phyloP scores from a whole-genome alignment of 1,140 invertebrate genomes.

The Rhysida immarginata region DNA sequence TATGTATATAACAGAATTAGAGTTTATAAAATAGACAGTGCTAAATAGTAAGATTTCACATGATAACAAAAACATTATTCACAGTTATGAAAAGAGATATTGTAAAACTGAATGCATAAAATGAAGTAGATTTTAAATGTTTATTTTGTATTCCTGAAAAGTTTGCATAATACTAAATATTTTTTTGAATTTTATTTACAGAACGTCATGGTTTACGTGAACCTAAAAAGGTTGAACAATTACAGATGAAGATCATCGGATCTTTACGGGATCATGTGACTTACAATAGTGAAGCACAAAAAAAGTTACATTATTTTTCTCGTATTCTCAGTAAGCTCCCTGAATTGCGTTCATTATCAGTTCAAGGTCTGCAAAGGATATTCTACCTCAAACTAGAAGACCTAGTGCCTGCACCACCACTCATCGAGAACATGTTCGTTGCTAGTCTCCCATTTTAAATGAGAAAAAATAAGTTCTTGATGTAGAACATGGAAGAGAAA shows the following conservation, averaged over 20 bases:
- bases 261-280: constrained; percentile 86
- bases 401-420: constrained; percentile 71
- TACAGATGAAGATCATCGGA: constrained; percentile 90
- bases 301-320: constrained; percentile 79
- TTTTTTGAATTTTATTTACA: constrained; percentile 35
- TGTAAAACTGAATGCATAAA: too few species aligned
- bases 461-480: too few species aligned
- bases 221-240: constrained; percentile 74
- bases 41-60: too few species aligned
- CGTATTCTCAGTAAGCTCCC: constrained; percentile 75
- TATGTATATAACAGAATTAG: too few species aligned
- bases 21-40: too few species aligned
- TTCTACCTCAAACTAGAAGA: constrained; percentile 88
- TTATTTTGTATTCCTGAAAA: neutral
- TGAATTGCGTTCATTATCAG: constrained; percentile 74
- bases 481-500: too few species aligned
- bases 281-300: constrained; percentile 76
- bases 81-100: too few species aligned
- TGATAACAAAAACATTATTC: too few species aligned
- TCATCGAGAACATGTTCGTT: constrained; percentile 89
- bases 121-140: neutral
- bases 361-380: constrained; percentile 82
- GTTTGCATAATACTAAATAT: neutral
- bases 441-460: constrained; percentile 77
- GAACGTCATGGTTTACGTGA: constrained; percentile 84